Evolutionary conservation across 2,113 vertebrate species (phyloP).

Genomic region (Corvus cornix): DNA sequence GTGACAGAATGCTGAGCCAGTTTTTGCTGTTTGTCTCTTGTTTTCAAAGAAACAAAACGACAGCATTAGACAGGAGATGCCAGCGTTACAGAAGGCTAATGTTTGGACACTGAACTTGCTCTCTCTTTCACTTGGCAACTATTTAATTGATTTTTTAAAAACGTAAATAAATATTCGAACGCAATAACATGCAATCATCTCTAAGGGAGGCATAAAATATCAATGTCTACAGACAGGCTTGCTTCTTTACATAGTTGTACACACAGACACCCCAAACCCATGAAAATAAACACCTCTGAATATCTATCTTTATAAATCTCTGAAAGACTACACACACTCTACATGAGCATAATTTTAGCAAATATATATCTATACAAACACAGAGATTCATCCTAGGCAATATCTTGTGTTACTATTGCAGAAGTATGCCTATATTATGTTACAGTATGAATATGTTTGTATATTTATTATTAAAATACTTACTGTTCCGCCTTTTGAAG

Average conservation of each 20-base stretch:
- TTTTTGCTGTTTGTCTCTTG: constrained; percentile 55
- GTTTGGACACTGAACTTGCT: constrained; percentile 18
- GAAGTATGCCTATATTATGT: constrained; percentile 50
- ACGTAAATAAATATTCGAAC: constrained; percentile 17
- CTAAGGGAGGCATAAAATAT: constrained; percentile 19
- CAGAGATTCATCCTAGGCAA: constrained; percentile 30
- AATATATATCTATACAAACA: background rate
- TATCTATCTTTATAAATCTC: background rate
- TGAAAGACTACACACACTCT: background rate
- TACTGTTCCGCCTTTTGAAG: constrained; percentile 73
- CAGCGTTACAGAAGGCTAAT: background rate
- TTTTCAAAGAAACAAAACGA: constrained; percentile 64
- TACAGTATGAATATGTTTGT: constrained; percentile 60
- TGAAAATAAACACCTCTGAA: background rate
- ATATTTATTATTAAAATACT: constrained; percentile 80
- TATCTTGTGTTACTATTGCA: background rate
- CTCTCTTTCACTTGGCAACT: background rate
- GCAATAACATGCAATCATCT: background rate
- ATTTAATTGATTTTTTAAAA: background rate
- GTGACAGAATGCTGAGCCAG: constrained; percentile 37
- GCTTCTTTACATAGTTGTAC: background rate
- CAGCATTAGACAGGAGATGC: constrained; percentile 12
- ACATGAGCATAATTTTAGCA: background rate
- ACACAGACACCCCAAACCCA: background rate
- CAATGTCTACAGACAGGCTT: background rate